Evolutionary conservation across 2,888 invertebrate genomes (phyloP).

Genomic region (Allygus modestus): DNA sequence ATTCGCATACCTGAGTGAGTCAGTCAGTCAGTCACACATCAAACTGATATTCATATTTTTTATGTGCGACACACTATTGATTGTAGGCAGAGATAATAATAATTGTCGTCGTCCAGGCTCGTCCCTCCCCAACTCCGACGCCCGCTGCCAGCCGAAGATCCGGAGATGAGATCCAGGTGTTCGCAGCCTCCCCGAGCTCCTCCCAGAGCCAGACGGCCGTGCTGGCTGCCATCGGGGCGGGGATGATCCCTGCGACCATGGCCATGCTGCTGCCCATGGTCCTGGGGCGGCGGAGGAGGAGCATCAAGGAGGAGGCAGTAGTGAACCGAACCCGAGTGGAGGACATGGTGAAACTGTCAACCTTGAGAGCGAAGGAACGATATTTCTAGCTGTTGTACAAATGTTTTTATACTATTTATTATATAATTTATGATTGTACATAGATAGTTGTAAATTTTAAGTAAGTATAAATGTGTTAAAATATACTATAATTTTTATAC

Average conservation of each 20-base stretch:
- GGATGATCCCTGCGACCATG: constrained; percentile 89
- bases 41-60: no score
- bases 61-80: no score
- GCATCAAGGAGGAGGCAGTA: constrained; percentile 14
- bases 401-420: constrained; percentile 21
- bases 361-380: not conserved
- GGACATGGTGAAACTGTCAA: not conserved
- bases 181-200: constrained; percentile 61
- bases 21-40: no score
- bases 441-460: constrained; percentile 3
- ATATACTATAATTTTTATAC: no score
- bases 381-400: not conserved
- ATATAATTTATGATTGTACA: not conserved
- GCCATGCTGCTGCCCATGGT: constrained; percentile 89
- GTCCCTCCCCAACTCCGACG: not conserved
- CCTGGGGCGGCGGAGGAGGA: constrained; percentile 77
- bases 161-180: constrained; percentile 60
- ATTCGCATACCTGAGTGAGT: no score
- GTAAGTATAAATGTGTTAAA: no score
- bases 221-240: constrained; percentile 86
- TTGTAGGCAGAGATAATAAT: no score
- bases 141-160: constrained; percentile 58
- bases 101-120: no score
- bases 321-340: not conserved
- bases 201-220: constrained; percentile 79